Base-by-base conservation (phyloP, 2,888 invertebrate species). In the Acronicta alni region DNA sequence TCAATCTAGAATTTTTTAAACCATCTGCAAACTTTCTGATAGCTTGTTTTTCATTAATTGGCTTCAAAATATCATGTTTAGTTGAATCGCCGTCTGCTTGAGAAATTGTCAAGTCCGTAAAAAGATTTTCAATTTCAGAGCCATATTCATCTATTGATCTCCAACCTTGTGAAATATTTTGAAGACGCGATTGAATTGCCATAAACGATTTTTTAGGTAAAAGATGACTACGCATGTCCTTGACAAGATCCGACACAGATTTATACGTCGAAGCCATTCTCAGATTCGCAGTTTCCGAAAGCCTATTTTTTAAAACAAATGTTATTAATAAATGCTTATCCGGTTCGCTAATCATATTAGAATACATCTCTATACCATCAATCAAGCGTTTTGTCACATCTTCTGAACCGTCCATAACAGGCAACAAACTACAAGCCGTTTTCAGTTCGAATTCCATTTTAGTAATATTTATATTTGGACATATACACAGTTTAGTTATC, bases 231-330 rank as follows among this genome's bases (percentile, higher is more conserved):
- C 45, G 47, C 35, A 69, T 15, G 30, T 57, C 62, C 9, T 10
- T 41, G 7, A 62, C 14, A 18, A 65, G 46, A n/a, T 62, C 45
- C 1, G 16, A 6, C 17, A 65, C 48, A 14, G 56, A 43, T 10
- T 14, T n/a, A 37, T 68, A 64, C 12, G 10, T 12, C 5, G 2
- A 6, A 1, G 18, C 15, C 8, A 46, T 18, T 10, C 46, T 32
- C 26, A 46, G 4, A 12, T 44, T 55, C 5, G 72, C 60, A 18
- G 51, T 54, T 32, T 66, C 57, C 10, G 47, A 37, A 9, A 71
- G 38, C 9, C 71, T 45, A 17, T 43, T 53, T 37, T 69, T 72
- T 8, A 71, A 32, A 9, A 72, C 55, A 58, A 70, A 75, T 39
- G 48, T 63, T 37, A 72, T 72, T 20, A 72, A 38, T 35, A 42